These are phyloP conservation scores for Mastacembelus armatus DNA, from an alignment of 2,797 vertebrate species.

Conservation along the genomic window DNA sequence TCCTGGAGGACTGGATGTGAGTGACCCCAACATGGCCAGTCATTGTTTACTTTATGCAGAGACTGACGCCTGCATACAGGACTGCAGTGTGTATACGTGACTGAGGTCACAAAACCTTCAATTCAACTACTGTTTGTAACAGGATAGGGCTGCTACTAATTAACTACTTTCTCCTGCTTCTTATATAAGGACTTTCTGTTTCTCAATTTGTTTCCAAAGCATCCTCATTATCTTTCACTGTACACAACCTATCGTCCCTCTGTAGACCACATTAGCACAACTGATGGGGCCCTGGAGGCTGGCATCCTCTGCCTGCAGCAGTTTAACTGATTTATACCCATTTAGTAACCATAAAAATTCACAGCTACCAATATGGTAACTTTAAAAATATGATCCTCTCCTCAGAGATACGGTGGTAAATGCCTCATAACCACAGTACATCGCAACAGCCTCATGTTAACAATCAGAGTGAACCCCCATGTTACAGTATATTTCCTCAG, in stretches of 20 bases:
- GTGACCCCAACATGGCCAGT: conserved; percentile 64
- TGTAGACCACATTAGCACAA: conserved; percentile 29
- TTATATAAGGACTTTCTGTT: too few species aligned
- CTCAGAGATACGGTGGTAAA: conserved; percentile 57
- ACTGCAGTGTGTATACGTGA: conserved; percentile 70
- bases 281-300: conserved; percentile 30
- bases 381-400: conserved; percentile 64
- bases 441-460: conserved; percentile 45
- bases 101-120: conserved; percentile 64
- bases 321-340: conserved; percentile 63
- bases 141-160: conserved; percentile 40
- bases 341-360: conserved; percentile 51
- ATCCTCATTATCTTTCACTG: conserved; percentile 43
- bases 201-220: conserved; percentile 30
- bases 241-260: conserved; percentile 33
- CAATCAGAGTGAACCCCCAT: conserved; percentile 65
- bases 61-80: conserved; percentile 41
- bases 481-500: conserved; percentile 44
- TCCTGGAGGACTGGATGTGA: conserved; percentile 62
- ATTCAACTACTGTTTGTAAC: conserved; percentile 34
- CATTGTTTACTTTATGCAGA: conserved; percentile 74
- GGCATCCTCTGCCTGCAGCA: conserved; percentile 48
- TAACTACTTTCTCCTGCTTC: conserved; percentile 43
- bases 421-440: conserved; percentile 42
- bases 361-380: conserved; percentile 50